Evolutionary conservation across 2,113 vertebrate species (phyloP).

Genomic region (Sialia sialis): DNA sequence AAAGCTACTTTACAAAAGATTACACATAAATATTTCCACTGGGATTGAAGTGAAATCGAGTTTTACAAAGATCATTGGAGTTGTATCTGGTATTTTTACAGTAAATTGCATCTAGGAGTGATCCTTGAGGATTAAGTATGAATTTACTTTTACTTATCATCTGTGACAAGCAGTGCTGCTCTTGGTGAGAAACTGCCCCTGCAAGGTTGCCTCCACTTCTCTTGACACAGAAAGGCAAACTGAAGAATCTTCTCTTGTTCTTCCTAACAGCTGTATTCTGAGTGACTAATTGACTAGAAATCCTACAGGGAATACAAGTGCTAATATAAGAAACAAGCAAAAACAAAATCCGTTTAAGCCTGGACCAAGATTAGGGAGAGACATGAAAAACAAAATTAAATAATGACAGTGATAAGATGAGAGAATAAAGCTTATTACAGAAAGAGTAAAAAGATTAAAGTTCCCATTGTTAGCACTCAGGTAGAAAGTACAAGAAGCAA

Average conservation of each 20-base stretch:
- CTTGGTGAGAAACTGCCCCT: neutral
- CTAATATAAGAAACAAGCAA: neutral
- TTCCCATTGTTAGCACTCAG: neutral
- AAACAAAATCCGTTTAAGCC: neutral
- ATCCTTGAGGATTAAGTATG: neutral
- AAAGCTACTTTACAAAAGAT: neutral
- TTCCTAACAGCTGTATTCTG: neutral
- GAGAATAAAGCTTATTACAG: neutral
- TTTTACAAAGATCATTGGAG: neutral
- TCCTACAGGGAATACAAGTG: neutral
- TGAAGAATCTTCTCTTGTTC: neutral
- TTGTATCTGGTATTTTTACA: neutral
- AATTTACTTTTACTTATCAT: neutral
- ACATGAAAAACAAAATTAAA: neutral
- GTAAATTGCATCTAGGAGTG: neutral
- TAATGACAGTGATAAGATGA: neutral
- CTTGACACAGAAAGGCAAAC: neutral
- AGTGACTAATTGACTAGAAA: neutral
- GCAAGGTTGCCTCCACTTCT: neutral
- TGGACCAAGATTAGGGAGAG: neutral
- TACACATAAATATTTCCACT: neutral
- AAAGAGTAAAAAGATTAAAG: neutral
- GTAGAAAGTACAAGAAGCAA: neutral
- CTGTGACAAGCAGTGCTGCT: neutral
- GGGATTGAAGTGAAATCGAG: neutral